A percentile compares a stretch with the other conserved stretches of the same genome.
Evolutionary conservation across 2,888 invertebrate species (phyloP).

Genomic region (Archips crataeganus): DNA sequence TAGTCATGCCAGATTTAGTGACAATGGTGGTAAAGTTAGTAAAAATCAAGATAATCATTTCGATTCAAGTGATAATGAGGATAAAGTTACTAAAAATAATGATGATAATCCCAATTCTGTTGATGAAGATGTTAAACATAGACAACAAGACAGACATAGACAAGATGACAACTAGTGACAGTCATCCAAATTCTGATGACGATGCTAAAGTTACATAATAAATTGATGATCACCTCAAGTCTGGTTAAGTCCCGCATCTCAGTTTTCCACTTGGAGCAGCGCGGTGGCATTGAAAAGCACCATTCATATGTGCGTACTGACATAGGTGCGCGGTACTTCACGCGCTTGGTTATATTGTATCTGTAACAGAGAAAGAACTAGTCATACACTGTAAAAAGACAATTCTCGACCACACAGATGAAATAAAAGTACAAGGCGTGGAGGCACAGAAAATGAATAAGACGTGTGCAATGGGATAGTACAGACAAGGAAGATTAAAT

Average conservation of each 20-base stretch:
- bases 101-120: no score
- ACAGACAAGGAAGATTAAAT: no score
- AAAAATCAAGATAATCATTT: neutral
- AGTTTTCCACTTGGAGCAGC: constrained; percentile 90
- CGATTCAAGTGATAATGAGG: neutral
- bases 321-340: constrained; percentile 88
- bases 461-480: no score
- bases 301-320: constrained; percentile 90
- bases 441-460: no score
- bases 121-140: no score
- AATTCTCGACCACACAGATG: no score
- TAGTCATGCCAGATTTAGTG: no score
- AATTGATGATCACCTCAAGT: constrained; percentile 85
- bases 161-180: no score
- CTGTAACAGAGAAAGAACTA: constrained; percentile 71
- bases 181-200: neutral
- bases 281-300: constrained; percentile 93
- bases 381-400: no score
- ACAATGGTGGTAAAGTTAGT: neutral
- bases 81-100: neutral
- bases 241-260: constrained; percentile 89
- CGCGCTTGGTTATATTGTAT: constrained; percentile 88
- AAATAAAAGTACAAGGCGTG: no score
- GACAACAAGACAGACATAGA: no score
- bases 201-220: neutral